Evolutionary conservation across 2,888 invertebrate species (phyloP).

Genomic region (Tiliacea aurago): DNA sequence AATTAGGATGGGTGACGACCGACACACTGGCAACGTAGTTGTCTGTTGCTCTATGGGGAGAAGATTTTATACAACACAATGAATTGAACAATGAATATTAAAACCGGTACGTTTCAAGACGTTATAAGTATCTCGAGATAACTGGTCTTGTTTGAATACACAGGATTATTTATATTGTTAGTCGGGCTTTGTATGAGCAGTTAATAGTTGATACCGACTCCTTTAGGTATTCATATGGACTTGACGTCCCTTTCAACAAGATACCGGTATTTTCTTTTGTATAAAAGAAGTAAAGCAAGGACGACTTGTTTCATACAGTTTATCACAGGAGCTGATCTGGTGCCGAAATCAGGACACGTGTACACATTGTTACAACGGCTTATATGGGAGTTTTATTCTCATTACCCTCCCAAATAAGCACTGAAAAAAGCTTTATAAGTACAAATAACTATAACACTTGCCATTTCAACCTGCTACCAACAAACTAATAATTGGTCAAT

Average conservation of each 20-base stretch:
- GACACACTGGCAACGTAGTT: slow-evolving; percentile 43
- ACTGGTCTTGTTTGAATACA: slow-evolving; percentile 34
- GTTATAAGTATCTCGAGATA: slow-evolving; percentile 3
- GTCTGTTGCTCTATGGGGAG: slow-evolving; percentile 18
- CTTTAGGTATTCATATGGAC: slow-evolving; percentile 23
- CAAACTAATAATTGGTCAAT: not conserved
- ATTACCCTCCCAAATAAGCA: not conserved
- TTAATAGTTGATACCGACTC: not conserved
- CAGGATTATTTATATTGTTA: slow-evolving; percentile 22
- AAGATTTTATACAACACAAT: slow-evolving; percentile 28
- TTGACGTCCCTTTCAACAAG: not conserved
- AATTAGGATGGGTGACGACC: slow-evolving; percentile 71
- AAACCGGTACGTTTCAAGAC: slow-evolving; percentile 31
- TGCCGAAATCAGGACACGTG: not conserved
- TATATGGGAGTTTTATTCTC: not conserved
- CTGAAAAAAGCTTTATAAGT: not conserved
- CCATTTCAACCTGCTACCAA: slow-evolving; percentile 5
- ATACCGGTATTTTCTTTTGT: slow-evolving; percentile 1
- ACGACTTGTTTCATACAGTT: not conserved
- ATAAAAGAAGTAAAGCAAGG: not conserved
- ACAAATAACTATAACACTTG: not conserved
- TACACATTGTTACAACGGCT: not conserved
- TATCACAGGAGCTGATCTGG: slow-evolving; percentile 9
- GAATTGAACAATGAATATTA: slow-evolving; percentile 20
- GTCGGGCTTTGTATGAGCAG: slow-evolving; percentile 26